These are phyloP conservation scores for Conistra vaccinii DNA, from an alignment of 2,888 invertebrate genomes.

Conservation along the genomic window DNA sequence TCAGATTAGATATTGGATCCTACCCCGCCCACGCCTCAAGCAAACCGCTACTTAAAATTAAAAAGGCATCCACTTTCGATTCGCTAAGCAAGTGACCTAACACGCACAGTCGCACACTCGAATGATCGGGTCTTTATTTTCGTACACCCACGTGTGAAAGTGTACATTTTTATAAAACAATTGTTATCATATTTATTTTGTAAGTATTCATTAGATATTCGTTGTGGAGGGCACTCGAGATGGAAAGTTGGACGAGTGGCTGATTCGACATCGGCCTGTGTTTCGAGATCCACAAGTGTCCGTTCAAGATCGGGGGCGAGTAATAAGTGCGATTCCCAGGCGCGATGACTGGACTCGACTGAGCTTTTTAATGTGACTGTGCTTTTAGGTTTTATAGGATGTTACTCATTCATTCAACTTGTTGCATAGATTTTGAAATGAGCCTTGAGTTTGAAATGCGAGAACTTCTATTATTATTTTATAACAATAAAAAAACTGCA, in stretches of 20 bases:
- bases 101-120: slow-evolving; percentile 39
- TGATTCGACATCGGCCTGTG: slow-evolving; percentile 82
- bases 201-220: slow-evolving; percentile 85
- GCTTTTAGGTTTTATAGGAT: slow-evolving; percentile 18
- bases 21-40: slow-evolving; percentile 37
- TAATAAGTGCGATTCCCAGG: slow-evolving; percentile 84
- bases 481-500: neutral
- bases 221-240: slow-evolving; percentile 73
- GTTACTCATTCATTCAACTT: neutral
- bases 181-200: slow-evolving; percentile 72
- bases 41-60: slow-evolving; percentile 54
- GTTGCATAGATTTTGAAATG: neutral
- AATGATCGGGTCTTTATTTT: slow-evolving; percentile 42
- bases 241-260: slow-evolving; percentile 81
- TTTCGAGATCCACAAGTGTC: slow-evolving; percentile 78
- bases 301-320: slow-evolving; percentile 69
- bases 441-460: neutral
- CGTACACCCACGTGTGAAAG: slow-evolving; percentile 65
- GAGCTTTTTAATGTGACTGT: slow-evolving; percentile 64
- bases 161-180: slow-evolving; percentile 67
- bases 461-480: neutral
- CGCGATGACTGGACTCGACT: slow-evolving; percentile 79
- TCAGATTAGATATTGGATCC: slow-evolving; percentile 15
- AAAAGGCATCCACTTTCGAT: slow-evolving; percentile 51
- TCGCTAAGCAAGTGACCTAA: slow-evolving; percentile 41